These are phyloP conservation scores for Eupleurogrammus muticus DNA, from an alignment of 2,797 vertebrate genomes.

Conservation along the genomic window DNA sequence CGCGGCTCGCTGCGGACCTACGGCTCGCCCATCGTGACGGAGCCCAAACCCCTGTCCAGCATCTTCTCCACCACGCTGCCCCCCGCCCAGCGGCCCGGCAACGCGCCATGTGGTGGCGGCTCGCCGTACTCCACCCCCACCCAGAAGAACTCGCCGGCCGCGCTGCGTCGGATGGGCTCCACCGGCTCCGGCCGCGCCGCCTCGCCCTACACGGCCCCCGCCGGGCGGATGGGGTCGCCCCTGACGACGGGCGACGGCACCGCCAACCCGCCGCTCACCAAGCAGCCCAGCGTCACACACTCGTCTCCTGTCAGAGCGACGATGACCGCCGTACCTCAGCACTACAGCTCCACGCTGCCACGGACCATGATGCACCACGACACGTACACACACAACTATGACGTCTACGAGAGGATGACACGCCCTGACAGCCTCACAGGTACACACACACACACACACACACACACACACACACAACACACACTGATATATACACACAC, in stretches of 20 bases:
- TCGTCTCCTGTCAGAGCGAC: slow-evolving; percentile 89
- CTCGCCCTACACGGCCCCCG: slow-evolving; percentile 85
- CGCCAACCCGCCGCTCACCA: slow-evolving; percentile 83
- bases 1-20: slow-evolving; percentile 92
- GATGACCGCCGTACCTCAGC: slow-evolving; percentile 96
- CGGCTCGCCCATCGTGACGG: slow-evolving; percentile 88
- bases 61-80: slow-evolving; percentile 91
- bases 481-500: no score
- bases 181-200: slow-evolving; percentile 80
- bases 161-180: slow-evolving; percentile 88
- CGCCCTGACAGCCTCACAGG: slow-evolving; percentile 95
- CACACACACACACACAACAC: no score
- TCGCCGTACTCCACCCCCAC: slow-evolving; percentile 86
- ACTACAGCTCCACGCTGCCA: slow-evolving; percentile 90
- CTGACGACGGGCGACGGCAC: slow-evolving; percentile 84
- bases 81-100: slow-evolving; percentile 80
- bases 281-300: slow-evolving; percentile 81
- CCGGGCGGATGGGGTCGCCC: slow-evolving; percentile 89
- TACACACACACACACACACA: slow-evolving; percentile 59
- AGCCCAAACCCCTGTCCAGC: slow-evolving; percentile 88
- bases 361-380: slow-evolving; percentile 88
- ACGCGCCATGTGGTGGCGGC: slow-evolving; percentile 39
- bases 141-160: slow-evolving; percentile 89
- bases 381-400: slow-evolving; percentile 92
- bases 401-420: slow-evolving; percentile 95